phyloP scores from a whole-genome alignment of 2,888 invertebrate genomes.

The Drosophila tanythrix region DNA sequence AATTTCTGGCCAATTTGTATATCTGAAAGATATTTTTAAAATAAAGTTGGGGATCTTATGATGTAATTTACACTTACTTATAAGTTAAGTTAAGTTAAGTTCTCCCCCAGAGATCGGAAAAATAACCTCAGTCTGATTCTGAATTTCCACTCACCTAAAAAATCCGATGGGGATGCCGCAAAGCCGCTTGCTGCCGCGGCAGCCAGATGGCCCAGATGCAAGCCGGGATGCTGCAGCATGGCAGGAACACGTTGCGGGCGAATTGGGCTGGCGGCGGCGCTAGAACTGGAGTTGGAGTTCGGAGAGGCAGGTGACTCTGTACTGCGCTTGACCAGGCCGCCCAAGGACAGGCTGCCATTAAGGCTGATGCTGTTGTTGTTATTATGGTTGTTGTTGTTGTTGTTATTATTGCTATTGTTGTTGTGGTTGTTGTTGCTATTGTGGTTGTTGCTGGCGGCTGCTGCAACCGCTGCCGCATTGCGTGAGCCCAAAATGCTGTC shows the following conservation, averaged over 20 bases:
- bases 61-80: not conserved
- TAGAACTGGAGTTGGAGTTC: constrained; percentile 85
- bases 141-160: constrained; percentile 89
- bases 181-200: constrained; percentile 88
- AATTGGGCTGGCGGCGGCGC: constrained; percentile 86
- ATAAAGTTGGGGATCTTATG: not conserved
- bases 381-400: constrained; percentile 28
- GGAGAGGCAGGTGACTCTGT: constrained; percentile 84
- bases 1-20: not conserved
- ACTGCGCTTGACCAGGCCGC: constrained; percentile 70
- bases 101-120: not conserved
- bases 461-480: constrained; percentile 65
- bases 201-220: constrained; percentile 88
- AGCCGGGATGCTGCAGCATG: constrained; percentile 86
- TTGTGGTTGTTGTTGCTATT: constrained; percentile 35
- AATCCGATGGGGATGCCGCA: constrained; percentile 90
- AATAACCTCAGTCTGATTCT: not conserved
- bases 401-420: constrained; percentile 33
- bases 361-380: constrained; percentile 40
- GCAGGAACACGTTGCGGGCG: constrained; percentile 85
- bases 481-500: constrained; percentile 93
- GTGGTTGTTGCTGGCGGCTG: constrained; percentile 40
- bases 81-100: not conserved
- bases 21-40: not conserved
- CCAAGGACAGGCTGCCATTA: constrained; percentile 32